These are phyloP conservation scores for Microcebus murinus DNA, from an alignment of 2,113 vertebrate genomes.

Conservation along the genomic window DNA sequence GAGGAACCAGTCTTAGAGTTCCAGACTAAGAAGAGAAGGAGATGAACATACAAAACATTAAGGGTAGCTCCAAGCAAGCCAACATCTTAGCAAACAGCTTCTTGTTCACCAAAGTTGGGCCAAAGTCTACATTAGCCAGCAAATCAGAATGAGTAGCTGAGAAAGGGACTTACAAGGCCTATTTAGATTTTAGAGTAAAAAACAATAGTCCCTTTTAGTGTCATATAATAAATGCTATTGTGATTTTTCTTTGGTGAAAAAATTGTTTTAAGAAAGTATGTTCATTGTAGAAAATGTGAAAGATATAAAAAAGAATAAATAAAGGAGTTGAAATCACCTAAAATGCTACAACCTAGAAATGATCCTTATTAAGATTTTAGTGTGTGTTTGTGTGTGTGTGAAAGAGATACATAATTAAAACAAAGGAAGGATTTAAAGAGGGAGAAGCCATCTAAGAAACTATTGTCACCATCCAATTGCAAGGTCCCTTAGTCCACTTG, in stretches of 20 bases:
- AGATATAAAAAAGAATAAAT: not conserved
- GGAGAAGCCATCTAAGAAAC: not conserved
- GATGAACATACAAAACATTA: not conserved
- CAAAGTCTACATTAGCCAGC: not conserved
- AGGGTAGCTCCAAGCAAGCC: not conserved
- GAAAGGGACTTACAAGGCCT: not conserved
- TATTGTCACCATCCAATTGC: not conserved
- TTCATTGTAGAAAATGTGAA: not conserved
- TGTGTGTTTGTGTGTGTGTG: not conserved
- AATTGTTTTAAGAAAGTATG: not conserved
- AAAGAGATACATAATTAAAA: not conserved
- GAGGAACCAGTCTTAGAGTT: not conserved
- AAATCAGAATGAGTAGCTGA: not conserved
- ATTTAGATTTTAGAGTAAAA: not conserved
- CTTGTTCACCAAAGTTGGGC: not conserved
- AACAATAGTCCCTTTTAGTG: not conserved
- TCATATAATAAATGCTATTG: not conserved
- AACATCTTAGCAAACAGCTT: rapidly evolving
- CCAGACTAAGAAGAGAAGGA: not conserved
- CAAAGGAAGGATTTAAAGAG: not conserved
- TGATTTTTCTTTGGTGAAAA: not conserved
- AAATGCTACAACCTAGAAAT: not conserved
- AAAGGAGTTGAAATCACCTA: not conserved
- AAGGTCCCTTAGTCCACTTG: not conserved
- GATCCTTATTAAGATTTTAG: not conserved